These are phyloP conservation scores for Parnassius glacialis DNA, from an alignment of 2,888 invertebrate genomes.

Conservation along the genomic window DNA sequence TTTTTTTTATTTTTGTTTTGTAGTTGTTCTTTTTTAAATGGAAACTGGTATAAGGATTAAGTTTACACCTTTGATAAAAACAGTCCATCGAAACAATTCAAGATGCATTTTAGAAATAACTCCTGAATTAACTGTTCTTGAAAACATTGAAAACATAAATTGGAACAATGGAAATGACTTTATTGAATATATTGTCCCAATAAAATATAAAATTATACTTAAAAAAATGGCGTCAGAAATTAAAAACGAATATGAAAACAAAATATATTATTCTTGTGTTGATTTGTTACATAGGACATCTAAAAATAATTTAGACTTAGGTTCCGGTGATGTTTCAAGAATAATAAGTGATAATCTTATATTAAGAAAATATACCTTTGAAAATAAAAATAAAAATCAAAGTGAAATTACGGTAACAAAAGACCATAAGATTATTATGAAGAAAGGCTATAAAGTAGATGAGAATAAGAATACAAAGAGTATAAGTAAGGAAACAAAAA, in stretches of 20 bases:
- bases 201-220: conserved; percentile 62
- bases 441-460: not conserved
- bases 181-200: conserved; percentile 61
- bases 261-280: conserved; percentile 66
- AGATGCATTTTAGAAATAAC: conserved; percentile 63
- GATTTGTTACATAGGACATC: conserved; percentile 41
- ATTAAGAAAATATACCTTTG: conserved; percentile 35
- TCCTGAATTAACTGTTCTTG: conserved; percentile 54
- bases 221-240: conserved; percentile 40
- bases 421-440: conserved; percentile 5
- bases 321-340: conserved; percentile 46
- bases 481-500: conserved; percentile 3
- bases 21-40: conserved; percentile 41
- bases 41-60: conserved; percentile 55
- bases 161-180: conserved; percentile 49
- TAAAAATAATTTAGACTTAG: conserved; percentile 37
- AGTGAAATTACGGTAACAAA: conserved; percentile 27
- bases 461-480: not conserved
- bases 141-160: conserved; percentile 59
- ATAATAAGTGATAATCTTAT: conserved; percentile 56
- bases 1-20: conserved; percentile 26
- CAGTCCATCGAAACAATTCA: conserved; percentile 40
- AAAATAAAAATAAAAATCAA: conserved; percentile 26
- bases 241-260: conserved; percentile 34
- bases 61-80: conserved; percentile 56